These are phyloP conservation scores for Campoletis sonorensis DNA, from an alignment of 1,140 invertebrate species.

Conservation along the genomic window DNA sequence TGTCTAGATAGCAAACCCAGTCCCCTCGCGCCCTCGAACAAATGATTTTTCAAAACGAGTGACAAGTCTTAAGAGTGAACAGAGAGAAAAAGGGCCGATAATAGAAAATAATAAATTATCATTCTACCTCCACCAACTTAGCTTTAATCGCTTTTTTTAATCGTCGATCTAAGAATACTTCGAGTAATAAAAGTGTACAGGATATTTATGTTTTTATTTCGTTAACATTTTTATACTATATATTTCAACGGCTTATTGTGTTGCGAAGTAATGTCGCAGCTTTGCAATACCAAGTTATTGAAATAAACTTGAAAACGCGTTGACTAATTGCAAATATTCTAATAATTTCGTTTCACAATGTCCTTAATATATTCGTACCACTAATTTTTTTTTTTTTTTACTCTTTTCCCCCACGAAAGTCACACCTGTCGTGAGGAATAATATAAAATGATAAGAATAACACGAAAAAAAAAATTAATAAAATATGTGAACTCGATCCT, in stretches of 20 bases:
- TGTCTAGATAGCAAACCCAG: background rate
- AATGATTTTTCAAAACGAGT: background rate
- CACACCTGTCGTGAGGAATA: background rate
- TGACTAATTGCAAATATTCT: no score
- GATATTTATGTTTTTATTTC: constrained; percentile 25
- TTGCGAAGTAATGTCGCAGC: no score
- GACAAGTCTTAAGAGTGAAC: background rate
- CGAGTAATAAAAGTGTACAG: constrained; percentile 34
- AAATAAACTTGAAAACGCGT: no score
- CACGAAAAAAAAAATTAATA: constrained; percentile 27
- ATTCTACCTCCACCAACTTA: constrained; percentile 33
- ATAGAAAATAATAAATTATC: constrained; percentile 2
- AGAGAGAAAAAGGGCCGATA: background rate
- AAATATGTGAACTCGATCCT: constrained; percentile 31
- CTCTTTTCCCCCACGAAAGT: background rate
- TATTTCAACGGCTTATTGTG: no score
- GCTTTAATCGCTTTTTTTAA: constrained; percentile 24
- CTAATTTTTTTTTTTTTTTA: background rate
- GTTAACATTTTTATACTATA: background rate
- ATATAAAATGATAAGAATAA: background rate
- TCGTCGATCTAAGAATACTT: constrained; percentile 34
- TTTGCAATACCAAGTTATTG: no score
- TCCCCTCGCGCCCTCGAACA: background rate
- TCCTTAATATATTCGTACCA: no score
- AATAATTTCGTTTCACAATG: no score